Evolutionary conservation across 2,888 invertebrate genomes (phyloP).

Genomic region (Sicus ferrugineus): DNA sequence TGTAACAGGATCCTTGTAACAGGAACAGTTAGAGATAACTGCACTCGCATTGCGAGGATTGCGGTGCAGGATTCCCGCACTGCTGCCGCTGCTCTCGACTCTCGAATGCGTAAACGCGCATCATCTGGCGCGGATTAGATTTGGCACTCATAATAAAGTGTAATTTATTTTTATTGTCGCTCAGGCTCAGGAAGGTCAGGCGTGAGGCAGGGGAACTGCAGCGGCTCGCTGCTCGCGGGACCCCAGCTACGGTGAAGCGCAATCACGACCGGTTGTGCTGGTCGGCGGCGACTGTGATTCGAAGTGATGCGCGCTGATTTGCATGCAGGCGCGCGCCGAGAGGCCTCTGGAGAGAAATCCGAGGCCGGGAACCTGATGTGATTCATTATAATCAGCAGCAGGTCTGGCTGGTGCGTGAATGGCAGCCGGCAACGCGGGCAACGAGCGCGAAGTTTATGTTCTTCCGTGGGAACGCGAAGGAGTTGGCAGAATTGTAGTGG

Average conservation of each 20-base stretch:
- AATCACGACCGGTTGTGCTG: too few species aligned
- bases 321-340: background rate
- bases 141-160: slow-evolving; percentile 62
- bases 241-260: too few species aligned
- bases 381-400: slow-evolving; percentile 15
- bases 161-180: slow-evolving; percentile 54
- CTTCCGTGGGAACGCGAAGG: too few species aligned
- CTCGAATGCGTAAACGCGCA: slow-evolving; percentile 37
- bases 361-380: background rate
- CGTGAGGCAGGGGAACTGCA: background rate
- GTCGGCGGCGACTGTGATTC: too few species aligned
- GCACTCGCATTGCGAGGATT: slow-evolving; percentile 27
- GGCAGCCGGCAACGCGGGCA: background rate
- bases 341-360: slow-evolving; percentile 20
- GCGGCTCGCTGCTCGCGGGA: background rate
- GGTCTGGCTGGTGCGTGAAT: too few species aligned
- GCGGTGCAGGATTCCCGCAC: background rate
- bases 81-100: slow-evolving; percentile 3
- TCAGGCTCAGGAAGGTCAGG: slow-evolving; percentile 18
- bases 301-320: slow-evolving; percentile 10
- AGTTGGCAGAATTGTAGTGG: too few species aligned
- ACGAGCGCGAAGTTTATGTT: background rate
- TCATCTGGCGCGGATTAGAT: slow-evolving; percentile 63
- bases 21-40: slow-evolving; percentile 31
- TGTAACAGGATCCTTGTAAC: slow-evolving; percentile 24